Base-by-base conservation (phyloP, 2,888 invertebrate genomes). In the Chrysina gloriosa region DNA sequence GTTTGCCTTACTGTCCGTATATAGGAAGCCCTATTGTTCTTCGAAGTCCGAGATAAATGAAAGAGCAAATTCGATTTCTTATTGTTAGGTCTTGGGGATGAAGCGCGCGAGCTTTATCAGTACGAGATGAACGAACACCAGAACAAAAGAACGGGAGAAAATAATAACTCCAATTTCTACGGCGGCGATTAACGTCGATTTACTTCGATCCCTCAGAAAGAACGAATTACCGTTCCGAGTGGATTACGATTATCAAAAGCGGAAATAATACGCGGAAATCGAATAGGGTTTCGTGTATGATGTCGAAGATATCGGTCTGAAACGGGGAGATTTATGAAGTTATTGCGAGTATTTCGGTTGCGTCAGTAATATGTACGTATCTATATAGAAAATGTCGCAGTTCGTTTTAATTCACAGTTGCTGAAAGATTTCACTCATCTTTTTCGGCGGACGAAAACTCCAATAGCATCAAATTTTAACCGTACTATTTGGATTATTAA, bases 81-180 rank as follows among this genome's bases (percentile, higher is more conserved):
- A 50, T 50, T 50, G 29, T 50, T 50, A 50, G 27, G 11, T 34
- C 34, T n/a, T n/a, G n/a, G n/a, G n/a, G n/a, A 45, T 45, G 4
- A n/a, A 31, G 31, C 31, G 31, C 21, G 45, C 16, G 14, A n/a
- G n/a, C n/a, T n/a, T n/a, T n/a, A n/a, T n/a, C n/a, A n/a, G n/a
- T n/a, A n/a, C n/a, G n/a, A n/a, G n/a, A n/a, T n/a, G n/a, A n/a
- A n/a, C n/a, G n/a, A n/a, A n/a, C 16, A 21, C 0, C 9, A 11
- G 11, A 7, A 50, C 50, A 50, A 50, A 50, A 29, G 50, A 50
- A 29, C 21, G 14, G 50, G 48, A 16, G 34, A n/a, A n/a, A 50
- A 50, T 50, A 50, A 50, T 50, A 50, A 50, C 50, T 29, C 29
- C 27, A 29, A 50, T 50, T 50, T 50, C 50, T 50, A 50, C 50